phyloP scores from a whole-genome alignment of 2,797 vertebrate genomes.

The Channa striata region DNA sequence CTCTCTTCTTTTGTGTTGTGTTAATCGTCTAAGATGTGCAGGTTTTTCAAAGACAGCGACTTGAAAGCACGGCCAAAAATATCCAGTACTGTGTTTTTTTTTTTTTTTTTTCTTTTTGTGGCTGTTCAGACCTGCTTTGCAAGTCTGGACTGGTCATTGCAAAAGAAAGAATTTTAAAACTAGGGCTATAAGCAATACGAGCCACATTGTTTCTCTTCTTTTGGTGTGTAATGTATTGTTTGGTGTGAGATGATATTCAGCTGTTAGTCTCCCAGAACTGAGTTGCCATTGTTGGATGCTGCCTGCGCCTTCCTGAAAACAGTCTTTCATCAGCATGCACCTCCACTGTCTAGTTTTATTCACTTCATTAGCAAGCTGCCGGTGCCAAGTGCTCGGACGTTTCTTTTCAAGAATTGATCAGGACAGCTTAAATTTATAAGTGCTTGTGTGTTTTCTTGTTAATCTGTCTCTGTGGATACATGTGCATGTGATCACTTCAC shows the following conservation, averaged over 20 bases:
- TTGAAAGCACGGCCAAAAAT: constrained; percentile 4
- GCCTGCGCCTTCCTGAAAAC: constrained; percentile 50
- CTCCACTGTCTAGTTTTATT: constrained; percentile 72
- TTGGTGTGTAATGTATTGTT: constrained; percentile 36
- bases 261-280: constrained; percentile 48
- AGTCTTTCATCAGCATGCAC: constrained; percentile 74
- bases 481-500: constrained; percentile 46
- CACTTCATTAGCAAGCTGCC: constrained; percentile 75
- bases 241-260: constrained; percentile 45
- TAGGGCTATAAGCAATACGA: constrained; percentile 17
- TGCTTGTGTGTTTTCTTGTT: constrained; percentile 62
- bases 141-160: constrained; percentile 9
- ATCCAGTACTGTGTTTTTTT: background rate
- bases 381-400: constrained; percentile 61
- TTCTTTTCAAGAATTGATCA: constrained; percentile 72
- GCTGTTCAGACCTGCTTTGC: constrained; percentile 13
- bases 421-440: constrained; percentile 72
- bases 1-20: constrained; percentile 38
- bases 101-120: constrained; percentile 1
- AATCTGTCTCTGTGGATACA: constrained; percentile 40
- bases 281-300: constrained; percentile 50
- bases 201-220: constrained; percentile 7
- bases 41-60: constrained; percentile 21
- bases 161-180: constrained; percentile 25
- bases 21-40: constrained; percentile 30